Conservation (phyloP, 2,113 vertebrate species). For the Caracal caracal region DNA sequence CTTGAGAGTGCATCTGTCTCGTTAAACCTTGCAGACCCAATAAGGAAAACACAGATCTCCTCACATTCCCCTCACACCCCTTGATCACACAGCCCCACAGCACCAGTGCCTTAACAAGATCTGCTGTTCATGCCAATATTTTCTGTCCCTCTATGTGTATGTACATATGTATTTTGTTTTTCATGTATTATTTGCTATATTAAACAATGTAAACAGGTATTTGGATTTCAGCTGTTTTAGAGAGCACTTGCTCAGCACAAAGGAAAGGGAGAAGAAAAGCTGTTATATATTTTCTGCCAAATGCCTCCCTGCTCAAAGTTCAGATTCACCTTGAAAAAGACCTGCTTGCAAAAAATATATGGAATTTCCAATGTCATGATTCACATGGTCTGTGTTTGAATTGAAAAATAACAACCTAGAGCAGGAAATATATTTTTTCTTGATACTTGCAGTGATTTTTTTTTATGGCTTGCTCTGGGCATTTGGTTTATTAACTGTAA, state of each 20-base stretch:
- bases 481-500: conserved; percentile 41
- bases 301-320: neutral
- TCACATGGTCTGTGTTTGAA: neutral
- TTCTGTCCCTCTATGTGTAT: neutral
- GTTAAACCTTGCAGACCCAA: neutral
- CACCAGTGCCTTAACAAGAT: neutral
- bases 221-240: neutral
- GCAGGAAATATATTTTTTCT: neutral
- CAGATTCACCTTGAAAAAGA: neutral
- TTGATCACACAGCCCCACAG: too few species aligned
- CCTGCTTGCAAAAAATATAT: neutral
- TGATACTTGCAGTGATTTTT: neutral
- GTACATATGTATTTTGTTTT: neutral
- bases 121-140: neutral
- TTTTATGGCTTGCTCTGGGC: conserved; percentile 1
- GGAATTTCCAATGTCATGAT: neutral
- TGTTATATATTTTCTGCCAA: neutral
- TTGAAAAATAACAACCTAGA: neutral
- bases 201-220: neutral
- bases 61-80: accelerated
- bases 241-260: neutral
- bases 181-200: neutral
- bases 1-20: neutral
- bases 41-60: neutral
- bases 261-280: neutral